These are phyloP conservation scores for Amphipyra tragopoginis DNA, from an alignment of 2,888 invertebrate species.

Conservation along the genomic window DNA sequence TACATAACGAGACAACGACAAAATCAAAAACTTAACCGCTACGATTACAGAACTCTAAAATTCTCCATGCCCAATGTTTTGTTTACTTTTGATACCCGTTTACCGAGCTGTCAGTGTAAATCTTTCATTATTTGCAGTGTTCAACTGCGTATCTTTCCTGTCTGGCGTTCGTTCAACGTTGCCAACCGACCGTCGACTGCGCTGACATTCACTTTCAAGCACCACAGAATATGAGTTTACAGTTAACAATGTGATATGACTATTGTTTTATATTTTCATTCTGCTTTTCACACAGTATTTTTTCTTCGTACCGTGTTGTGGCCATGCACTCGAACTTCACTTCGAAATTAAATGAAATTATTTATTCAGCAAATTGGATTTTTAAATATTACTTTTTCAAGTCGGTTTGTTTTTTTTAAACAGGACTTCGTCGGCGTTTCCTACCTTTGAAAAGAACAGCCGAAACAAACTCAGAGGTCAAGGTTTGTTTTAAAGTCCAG, in stretches of 20 bases:
- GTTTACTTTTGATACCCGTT: not conserved
- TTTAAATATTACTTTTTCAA: too few species aligned
- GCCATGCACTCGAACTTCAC: too few species aligned
- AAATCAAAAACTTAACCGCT: too few species aligned
- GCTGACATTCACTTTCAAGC: slow-evolving; percentile 40
- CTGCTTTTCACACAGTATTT: not conserved
- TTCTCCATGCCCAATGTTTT: not conserved
- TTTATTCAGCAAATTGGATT: too few species aligned
- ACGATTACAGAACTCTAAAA: not conserved
- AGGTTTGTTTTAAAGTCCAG: too few species aligned
- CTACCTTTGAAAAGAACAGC: too few species aligned
- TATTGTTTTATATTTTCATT: slow-evolving; percentile 5
- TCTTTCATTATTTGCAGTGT: slow-evolving; percentile 31
- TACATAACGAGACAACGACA: too few species aligned
- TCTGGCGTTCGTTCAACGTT: slow-evolving; percentile 18
- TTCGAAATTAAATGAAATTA: too few species aligned
- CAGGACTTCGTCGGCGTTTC: too few species aligned
- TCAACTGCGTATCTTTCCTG: slow-evolving; percentile 21
- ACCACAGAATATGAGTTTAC: slow-evolving; percentile 7
- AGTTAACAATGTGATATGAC: not conserved
- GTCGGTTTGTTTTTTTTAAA: too few species aligned
- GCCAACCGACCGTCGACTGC: slow-evolving; percentile 8
- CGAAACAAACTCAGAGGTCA: too few species aligned
- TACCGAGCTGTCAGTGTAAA: slow-evolving; percentile 30
- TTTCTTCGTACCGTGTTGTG: too few species aligned